Conservation (phyloP, 2,797 vertebrate species). For the Hyperoplus immaculatus region DNA sequence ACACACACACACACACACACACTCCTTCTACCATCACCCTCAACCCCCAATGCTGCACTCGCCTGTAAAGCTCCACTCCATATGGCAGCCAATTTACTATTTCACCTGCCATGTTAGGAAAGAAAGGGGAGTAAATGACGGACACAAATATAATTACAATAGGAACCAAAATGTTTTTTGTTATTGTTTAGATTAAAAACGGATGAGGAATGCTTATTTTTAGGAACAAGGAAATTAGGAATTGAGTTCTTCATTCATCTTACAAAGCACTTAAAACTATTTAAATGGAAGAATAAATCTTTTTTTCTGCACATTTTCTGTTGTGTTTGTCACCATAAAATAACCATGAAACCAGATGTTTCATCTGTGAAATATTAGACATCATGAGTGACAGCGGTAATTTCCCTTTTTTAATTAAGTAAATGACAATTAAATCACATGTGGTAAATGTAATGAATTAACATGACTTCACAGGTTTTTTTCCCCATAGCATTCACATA, state of each 20-base stretch:
- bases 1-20: constrained; percentile 36
- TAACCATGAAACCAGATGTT: background rate
- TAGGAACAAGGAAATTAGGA: background rate
- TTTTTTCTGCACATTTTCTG: too few relatives aligned
- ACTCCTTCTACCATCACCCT: constrained; percentile 20
- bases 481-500: too few relatives aligned
- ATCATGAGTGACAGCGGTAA: background rate
- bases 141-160: background rate
- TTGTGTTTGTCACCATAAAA: background rate
- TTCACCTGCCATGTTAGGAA: constrained; percentile 62
- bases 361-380: background rate
- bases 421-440: background rate
- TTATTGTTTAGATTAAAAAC: background rate
- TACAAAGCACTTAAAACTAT: too few relatives aligned
- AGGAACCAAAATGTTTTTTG: background rate
- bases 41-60: constrained; percentile 64
- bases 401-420: background rate
- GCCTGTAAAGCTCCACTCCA: constrained; percentile 70
- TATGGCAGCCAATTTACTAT: constrained; percentile 81
- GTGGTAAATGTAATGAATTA: background rate
- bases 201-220: background rate
- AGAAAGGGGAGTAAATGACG: background rate
- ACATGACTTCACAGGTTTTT: too few relatives aligned
- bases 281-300: too few relatives aligned
- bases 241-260: too few relatives aligned